A percentile compares a stretch with the other conserved stretches of the same genome.
phyloP scores from a whole-genome alignment of 2,888 invertebrate species.

The Synergus umbraculus region DNA sequence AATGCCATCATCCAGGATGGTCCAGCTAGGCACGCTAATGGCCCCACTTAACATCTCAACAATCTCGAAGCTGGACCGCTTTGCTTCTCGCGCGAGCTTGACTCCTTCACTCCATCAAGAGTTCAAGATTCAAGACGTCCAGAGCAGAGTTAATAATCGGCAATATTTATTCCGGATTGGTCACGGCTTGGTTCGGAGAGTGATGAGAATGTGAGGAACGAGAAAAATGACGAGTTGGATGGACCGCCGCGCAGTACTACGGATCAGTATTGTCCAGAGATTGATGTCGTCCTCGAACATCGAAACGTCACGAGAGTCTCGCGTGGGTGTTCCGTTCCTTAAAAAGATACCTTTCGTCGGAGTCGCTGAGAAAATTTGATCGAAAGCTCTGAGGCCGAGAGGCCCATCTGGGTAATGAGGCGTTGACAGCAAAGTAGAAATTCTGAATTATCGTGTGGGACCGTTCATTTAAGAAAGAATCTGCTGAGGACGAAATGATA shows the following conservation, averaged over 20 bases:
- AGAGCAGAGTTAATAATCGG: slow-evolving; percentile 73
- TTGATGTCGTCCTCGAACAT: slow-evolving; percentile 64
- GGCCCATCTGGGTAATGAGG: slow-evolving; percentile 50
- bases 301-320: slow-evolving; percentile 27
- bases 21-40: slow-evolving; percentile 69
- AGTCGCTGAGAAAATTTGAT: slow-evolving; percentile 52
- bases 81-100: slow-evolving; percentile 51
- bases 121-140: slow-evolving; percentile 52
- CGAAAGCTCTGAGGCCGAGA: slow-evolving; percentile 42
- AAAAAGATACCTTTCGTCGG: slow-evolving; percentile 54
- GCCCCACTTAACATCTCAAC: slow-evolving; percentile 77
- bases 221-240: slow-evolving; percentile 63
- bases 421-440: slow-evolving; percentile 47
- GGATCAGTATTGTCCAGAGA: slow-evolving; percentile 62
- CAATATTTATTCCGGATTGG: slow-evolving; percentile 76
- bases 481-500: not conserved
- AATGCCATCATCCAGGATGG: slow-evolving; percentile 63
- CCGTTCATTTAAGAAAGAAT: slow-evolving; percentile 3
- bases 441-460: not conserved
- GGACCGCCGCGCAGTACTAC: slow-evolving; percentile 50
- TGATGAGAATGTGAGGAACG: slow-evolving; percentile 65
- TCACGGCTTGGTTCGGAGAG: slow-evolving; percentile 73
- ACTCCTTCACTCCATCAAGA: slow-evolving; percentile 56
- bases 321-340: slow-evolving; percentile 54
- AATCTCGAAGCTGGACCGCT: slow-evolving; percentile 57